Evolutionary conservation across 2,797 vertebrate genomes (phyloP).

Genomic region (Prunella strophiata): DNA sequence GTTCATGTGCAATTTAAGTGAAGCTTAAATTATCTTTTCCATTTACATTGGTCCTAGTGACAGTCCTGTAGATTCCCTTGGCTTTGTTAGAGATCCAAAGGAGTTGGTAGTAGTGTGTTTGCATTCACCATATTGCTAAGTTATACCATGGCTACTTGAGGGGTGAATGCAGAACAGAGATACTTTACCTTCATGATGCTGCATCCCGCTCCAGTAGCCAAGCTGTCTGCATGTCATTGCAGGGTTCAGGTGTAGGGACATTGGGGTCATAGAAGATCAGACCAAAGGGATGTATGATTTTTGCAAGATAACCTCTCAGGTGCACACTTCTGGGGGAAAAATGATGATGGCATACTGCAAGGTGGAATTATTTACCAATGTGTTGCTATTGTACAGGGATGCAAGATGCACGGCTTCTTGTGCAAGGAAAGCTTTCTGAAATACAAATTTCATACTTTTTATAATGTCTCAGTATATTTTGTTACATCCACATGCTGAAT

Average conservation of each 20-base stretch:
- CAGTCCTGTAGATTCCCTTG: neutral
- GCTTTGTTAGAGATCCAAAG: neutral
- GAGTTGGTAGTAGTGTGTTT: neutral
- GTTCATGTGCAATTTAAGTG: neutral
- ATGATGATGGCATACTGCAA: neutral
- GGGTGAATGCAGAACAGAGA: neutral
- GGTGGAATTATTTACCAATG: neutral
- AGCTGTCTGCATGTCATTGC: neutral
- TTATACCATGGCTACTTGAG: neutral
- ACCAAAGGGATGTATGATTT: neutral
- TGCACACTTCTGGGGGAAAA: neutral
- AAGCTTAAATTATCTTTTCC: neutral
- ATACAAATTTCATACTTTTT: neutral
- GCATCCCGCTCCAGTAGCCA: neutral
- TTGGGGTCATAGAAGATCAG: neutral
- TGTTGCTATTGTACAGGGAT: neutral
- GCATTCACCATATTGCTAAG: accelerated
- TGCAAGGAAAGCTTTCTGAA: neutral
- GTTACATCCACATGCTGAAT: neutral
- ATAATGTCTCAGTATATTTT: neutral
- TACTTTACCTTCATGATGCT: neutral
- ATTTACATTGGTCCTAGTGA: neutral
- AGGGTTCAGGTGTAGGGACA: neutral
- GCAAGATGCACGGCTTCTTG: neutral
- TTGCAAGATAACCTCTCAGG: neutral